These are phyloP conservation scores for Seriola aureovittata DNA, from an alignment of 2,113 vertebrate genomes.

Conservation along the genomic window DNA sequence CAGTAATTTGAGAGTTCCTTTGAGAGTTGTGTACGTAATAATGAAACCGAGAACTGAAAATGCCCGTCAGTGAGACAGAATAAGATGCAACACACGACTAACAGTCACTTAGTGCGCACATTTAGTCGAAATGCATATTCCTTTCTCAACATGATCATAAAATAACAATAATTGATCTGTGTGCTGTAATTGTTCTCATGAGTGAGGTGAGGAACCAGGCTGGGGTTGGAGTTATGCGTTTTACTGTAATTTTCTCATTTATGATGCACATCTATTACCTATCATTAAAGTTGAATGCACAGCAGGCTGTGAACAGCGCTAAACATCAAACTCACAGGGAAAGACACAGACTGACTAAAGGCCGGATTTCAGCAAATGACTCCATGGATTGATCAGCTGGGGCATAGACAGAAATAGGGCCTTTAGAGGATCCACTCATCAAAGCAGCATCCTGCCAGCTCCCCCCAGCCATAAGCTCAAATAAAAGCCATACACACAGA, in stretches of 20 bases:
- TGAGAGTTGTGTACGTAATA: conserved; percentile 26
- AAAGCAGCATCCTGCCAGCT: conserved; percentile 67
- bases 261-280: conserved; percentile 61
- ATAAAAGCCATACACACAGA: conserved; percentile 63
- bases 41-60: conserved; percentile 53
- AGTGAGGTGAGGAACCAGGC: conserved; percentile 41
- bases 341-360: conserved; percentile 55
- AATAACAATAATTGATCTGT: conserved; percentile 68
- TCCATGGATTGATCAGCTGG: conserved; percentile 55
- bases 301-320: conserved; percentile 47
- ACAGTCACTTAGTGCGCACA: conserved; percentile 48
- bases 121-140: conserved; percentile 54
- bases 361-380: conserved; percentile 54
- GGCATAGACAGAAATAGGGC: conserved; percentile 64
- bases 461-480: conserved; percentile 67
- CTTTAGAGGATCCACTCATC: conserved; percentile 74
- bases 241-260: conserved; percentile 66
- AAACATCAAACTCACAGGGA: conserved; percentile 35
- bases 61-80: conserved; percentile 44
- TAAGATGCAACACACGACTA: conserved; percentile 29
- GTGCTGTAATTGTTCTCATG: conserved; percentile 58
- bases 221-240: conserved; percentile 18
- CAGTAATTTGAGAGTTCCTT: conserved; percentile 51
- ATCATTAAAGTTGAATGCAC: conserved; percentile 67
- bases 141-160: conserved; percentile 56